Evolutionary conservation across 2,888 invertebrate species (phyloP), one percentile per base, ranked within the genome.

Genomic region (Clunio marinus): DNA sequence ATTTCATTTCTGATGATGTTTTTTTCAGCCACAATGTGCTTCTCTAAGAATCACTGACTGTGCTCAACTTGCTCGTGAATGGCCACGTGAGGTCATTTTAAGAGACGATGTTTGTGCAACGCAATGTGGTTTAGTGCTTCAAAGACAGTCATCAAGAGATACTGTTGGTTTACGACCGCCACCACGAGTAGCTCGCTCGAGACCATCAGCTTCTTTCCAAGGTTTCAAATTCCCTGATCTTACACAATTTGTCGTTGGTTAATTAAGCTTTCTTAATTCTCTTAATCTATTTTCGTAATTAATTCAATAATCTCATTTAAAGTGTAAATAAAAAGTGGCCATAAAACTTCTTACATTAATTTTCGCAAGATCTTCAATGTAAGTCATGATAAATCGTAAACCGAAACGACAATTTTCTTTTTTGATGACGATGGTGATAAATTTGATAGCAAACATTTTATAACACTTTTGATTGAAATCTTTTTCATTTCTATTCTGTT

Each of bases 21-120:
- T n/a, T n/a, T n/a, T 80, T 27, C 80, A 94, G 93, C 88, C 91
- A 0, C 91, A 91, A 76, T 94, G 94, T 74, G 92, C 93, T 1
- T 93, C 93, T 0, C 80, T 94, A 7, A 85, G 92, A 72, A 89
- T 94, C 70, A 91, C 91, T 0, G 93, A 93, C 80, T 94, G 94
- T 78, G 86, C 86, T 15, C 89, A 91, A 73, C 82, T 94, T 32
- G 81, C 90, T 65, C 84, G 89, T 70, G 91, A 93, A 77, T 92
- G 91, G 83, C 87, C 91, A 66, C 84, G 88, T 68, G 91, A 93
- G 28, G 88, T 89, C 0, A 88, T 94, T 46, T 77, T 89, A 22
- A 83, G 88, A 1, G 95, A 95, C 75, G 91, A 92, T 76, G 92
- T 94, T 13, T 95, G 95, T 79, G 88, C 91, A 17, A 91, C 93